These are phyloP conservation scores for Chrysemys picta DNA, from an alignment of 2,113 vertebrate species.

Conservation along the genomic window DNA sequence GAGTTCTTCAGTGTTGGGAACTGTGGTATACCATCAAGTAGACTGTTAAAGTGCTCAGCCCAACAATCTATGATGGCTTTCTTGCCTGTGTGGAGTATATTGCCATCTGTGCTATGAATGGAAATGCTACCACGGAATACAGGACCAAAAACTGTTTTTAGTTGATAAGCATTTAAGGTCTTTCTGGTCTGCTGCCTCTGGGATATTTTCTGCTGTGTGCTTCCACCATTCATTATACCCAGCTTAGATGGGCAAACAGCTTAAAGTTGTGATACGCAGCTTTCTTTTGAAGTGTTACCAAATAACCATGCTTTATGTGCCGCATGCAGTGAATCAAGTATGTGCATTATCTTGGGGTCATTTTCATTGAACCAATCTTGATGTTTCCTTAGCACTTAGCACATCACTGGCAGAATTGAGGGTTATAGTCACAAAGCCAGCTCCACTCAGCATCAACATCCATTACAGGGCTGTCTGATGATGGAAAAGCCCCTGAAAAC, in stretches of 20 bases:
- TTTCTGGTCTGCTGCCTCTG: not conserved
- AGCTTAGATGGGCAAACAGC: not conserved
- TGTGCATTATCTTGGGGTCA: not conserved
- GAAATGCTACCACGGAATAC: not conserved
- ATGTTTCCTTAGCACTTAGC: not conserved
- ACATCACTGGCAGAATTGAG: not conserved
- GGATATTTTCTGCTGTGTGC: not conserved
- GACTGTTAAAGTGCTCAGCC: too few relatives aligned
- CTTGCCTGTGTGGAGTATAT: too few relatives aligned
- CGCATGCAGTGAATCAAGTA: not conserved
- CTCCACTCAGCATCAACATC: too few relatives aligned
- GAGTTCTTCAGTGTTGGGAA: too few relatives aligned
- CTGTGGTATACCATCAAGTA: too few relatives aligned
- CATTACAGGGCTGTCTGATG: too few relatives aligned
- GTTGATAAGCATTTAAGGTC: not conserved
- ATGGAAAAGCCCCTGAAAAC: too few relatives aligned
- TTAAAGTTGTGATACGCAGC: not conserved
- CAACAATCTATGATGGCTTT: too few relatives aligned
- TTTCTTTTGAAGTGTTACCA: not conserved
- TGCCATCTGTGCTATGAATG: not conserved
- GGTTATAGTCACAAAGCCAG: not conserved
- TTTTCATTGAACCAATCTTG: not conserved
- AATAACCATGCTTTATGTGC: not conserved
- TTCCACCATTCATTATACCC: not conserved
- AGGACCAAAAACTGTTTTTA: not conserved